Conservation (phyloP, 1,140 invertebrate species). For the Oppia nitens region DNA sequence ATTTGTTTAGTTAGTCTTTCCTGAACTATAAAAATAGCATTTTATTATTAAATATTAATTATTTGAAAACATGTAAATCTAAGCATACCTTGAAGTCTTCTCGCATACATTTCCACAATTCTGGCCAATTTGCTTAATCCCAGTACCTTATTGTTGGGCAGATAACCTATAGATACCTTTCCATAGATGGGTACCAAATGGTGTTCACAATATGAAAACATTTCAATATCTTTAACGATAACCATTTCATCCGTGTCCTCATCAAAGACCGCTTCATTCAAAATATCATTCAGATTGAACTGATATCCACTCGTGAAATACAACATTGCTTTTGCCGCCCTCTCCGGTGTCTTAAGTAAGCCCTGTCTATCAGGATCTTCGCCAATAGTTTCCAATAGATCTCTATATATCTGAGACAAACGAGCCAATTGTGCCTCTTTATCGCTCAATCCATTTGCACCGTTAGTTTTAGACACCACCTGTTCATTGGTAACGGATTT, state of each 20-base stretch:
- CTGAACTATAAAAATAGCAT: slow-evolving; percentile 40
- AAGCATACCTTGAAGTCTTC: slow-evolving; percentile 55
- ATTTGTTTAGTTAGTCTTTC: no score
- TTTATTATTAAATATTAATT: neutral
- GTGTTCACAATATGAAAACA: no score
- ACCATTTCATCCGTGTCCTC: slow-evolving; percentile 99
- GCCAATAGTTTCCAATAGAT: no score
- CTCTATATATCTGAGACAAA: no score
- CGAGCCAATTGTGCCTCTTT: no score
- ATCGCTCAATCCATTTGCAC: no score
- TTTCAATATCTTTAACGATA: slow-evolving; percentile 98
- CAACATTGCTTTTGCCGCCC: slow-evolving; percentile 91
- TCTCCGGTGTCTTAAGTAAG: slow-evolving; percentile 84
- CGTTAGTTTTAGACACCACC: no score
- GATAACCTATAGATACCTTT: slow-evolving; percentile 85
- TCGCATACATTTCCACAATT: slow-evolving; percentile 93
- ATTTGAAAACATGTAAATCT: no score
- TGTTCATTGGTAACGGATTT: no score
- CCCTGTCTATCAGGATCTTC: slow-evolving; percentile 87
- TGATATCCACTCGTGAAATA: no score
- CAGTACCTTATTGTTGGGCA: slow-evolving; percentile 91
- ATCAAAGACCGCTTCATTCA: slow-evolving; percentile 95
- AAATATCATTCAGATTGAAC: slow-evolving; percentile 71
- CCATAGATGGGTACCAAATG: no score
- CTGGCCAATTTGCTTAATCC: no score